Base-by-base conservation (phyloP, 2,113 vertebrate species). In the Sylvietta virens region DNA sequence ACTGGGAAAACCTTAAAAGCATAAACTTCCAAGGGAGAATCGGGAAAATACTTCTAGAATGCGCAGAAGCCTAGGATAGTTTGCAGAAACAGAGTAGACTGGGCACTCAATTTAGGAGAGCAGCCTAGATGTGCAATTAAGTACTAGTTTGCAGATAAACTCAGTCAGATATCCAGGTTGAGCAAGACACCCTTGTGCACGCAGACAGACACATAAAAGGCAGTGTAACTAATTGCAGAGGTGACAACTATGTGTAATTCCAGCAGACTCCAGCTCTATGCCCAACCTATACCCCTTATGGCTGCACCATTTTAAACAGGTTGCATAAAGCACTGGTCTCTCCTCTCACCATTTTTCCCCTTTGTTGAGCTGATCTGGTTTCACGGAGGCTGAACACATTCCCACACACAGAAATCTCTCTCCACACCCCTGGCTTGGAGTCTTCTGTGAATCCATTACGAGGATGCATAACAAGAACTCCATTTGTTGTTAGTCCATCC, bases 391-490 rank as follows among this genome's bases (percentile, higher is more conserved):
- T 99, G 97, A 99, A 99, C 17, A 99, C 99, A 39, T 99, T 99
- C 64, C 99, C 99, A 86, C 99, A 99, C 65, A 99, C 99, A 0
- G 99, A 99, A 97, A 99, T 99, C 98, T 99, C 99, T 95, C 99
- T 98, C 99, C 99, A 99, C 65, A 99, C 99, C 33, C 99, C 99
- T 9, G 99, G 99, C 88, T 99, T 99, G 73, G 99, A 99, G 98
- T 99, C 99, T 96, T 99, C 99, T 17, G 98, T 99, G 97, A 99
- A 99, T 80, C 99, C 99, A 81, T 98, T 98, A 26, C 99, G 98
- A 26, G 99, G 99, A 92, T 99, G 99, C 99, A 99, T 99, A 88
- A 99, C 99, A 96, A 99, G 98, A 93, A 99, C 99, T 11, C 99
- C 99, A 47, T 99, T 99, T 61, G 99, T 99, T 91, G 99, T 99